Base-by-base conservation (phyloP, 2,113 vertebrate genomes). In the Proterorhinus semilunaris region DNA sequence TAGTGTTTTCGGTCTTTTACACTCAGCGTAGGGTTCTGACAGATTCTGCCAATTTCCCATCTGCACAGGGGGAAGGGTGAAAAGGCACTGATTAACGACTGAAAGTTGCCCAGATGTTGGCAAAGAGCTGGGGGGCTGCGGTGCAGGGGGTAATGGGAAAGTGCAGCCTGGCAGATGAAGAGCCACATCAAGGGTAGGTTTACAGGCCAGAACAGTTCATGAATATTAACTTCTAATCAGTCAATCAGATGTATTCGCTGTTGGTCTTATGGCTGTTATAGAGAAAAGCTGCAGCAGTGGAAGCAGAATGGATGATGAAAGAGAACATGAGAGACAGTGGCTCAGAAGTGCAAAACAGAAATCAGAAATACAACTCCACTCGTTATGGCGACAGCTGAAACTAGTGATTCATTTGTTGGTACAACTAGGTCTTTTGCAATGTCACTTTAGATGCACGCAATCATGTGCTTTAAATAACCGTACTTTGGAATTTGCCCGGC, bases 181-280 rank as follows among this genome's bases (percentile, higher is more conserved):
- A 66, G 55, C 8, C 48, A 54, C 2, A 62, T 7, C 57, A 76
- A 44, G 55, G 68, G 71, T 16, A 76, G 46, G 27, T 62, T 63
- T 61, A 46, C 46, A 55, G 47, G 64, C 21, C 68, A 61, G 67
- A 27, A 42, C 43, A 46, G 61, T 10, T 42, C 50, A 66, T 66
- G 75, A 76, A 78, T 72, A 68, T 68, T 72, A 62, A 17, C 58
- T 45, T 52, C 57, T 74, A 62, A 68, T 79, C 62, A 71, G 71
- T 74, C 68, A 50, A 17, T 76, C 43, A 68, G 62, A 74, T 80
- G 47, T 72, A 8, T 48, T 16, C 68, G 66, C 46, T 58, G 57
- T 76, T 75, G 72, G 63, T 78, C 75, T 83, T 59, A 48, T 48
- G 21, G 51, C 51, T 53, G 61, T 46, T 45, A 45, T 36, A 59